Percentiles rank a stretch among this genome's conserved stretches.
These are phyloP conservation scores for Hermetia illucens DNA, from an alignment of 1,140 invertebrate genomes.

Conservation along the genomic window DNA sequence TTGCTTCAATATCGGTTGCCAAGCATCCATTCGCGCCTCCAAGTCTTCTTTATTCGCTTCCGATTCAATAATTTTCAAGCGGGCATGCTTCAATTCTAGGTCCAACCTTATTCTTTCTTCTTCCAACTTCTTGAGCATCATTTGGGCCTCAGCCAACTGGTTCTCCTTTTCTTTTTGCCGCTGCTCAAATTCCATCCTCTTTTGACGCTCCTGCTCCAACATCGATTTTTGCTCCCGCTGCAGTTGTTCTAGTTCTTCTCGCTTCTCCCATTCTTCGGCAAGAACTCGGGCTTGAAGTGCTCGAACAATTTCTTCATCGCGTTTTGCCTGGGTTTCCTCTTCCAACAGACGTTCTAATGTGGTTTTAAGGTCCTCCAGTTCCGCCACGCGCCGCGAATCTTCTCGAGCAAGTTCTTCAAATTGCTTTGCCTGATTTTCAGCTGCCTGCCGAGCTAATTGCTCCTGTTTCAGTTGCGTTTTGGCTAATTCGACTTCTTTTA, in stretches of 20 bases:
- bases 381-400: slow-evolving; percentile 52
- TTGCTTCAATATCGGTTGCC: slow-evolving; percentile 16
- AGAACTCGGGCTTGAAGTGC: slow-evolving; percentile 57
- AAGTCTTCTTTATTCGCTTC: slow-evolving; percentile 50
- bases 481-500: slow-evolving; percentile 31
- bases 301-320: slow-evolving; percentile 70
- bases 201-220: slow-evolving; percentile 54
- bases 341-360: slow-evolving; percentile 53
- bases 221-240: slow-evolving; percentile 59
- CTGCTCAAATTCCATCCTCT: slow-evolving; percentile 56
- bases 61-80: slow-evolving; percentile 47
- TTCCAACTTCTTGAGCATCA: slow-evolving; percentile 48
- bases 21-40: slow-evolving; percentile 34
- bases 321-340: slow-evolving; percentile 67
- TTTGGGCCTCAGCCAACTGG: slow-evolving; percentile 52
- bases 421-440: slow-evolving; percentile 45
- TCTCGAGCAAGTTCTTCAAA: slow-evolving; percentile 50
- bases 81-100: slow-evolving; percentile 45
- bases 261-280: slow-evolving; percentile 67
- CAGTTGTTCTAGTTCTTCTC: slow-evolving; percentile 60
- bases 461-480: slow-evolving; percentile 44
- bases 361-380: slow-evolving; percentile 50
- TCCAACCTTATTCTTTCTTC: slow-evolving; percentile 49
- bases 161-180: slow-evolving; percentile 55
- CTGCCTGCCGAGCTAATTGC: slow-evolving; percentile 47